Conservation (phyloP, 2,888 invertebrate genomes). For the Agrotis exclamationis region DNA sequence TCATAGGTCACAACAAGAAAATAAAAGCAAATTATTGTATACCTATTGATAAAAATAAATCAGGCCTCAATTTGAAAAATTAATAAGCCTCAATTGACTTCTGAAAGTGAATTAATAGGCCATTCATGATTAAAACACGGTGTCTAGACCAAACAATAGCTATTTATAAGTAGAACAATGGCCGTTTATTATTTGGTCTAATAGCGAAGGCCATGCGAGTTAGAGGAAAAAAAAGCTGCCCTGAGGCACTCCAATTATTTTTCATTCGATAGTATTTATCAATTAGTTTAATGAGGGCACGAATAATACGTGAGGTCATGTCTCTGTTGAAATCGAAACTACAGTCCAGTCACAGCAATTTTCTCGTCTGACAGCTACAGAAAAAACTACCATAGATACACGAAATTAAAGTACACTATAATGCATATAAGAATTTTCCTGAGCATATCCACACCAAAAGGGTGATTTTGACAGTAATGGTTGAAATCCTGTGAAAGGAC, state of each 20-base stretch:
- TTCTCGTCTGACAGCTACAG: slow-evolving; percentile 12
- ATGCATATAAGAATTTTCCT: too few species aligned
- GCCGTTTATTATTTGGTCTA: slow-evolving; percentile 37
- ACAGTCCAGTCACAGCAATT: slow-evolving; percentile 67
- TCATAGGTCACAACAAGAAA: neutral
- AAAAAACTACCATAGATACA: too few species aligned
- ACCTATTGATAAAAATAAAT: neutral
- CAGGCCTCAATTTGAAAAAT: slow-evolving; percentile 8
- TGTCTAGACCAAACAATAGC: slow-evolving; percentile 57
- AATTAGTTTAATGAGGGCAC: slow-evolving; percentile 70
- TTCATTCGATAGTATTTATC: slow-evolving; percentile 67
- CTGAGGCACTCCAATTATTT: slow-evolving; percentile 62
- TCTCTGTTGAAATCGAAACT: slow-evolving; percentile 62
- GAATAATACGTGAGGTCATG: slow-evolving; percentile 66
- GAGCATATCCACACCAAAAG: too few species aligned
- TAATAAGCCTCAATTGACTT: slow-evolving; percentile 10
- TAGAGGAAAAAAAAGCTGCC: slow-evolving; percentile 49
- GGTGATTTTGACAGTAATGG: too few species aligned
- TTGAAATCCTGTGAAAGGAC: too few species aligned
- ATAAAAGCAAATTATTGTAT: neutral
- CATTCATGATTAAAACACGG: slow-evolving; percentile 22
- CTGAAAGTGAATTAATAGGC: slow-evolving; percentile 35
- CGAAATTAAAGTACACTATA: too few species aligned
- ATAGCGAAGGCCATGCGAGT: slow-evolving; percentile 45
- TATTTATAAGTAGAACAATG: slow-evolving; percentile 56